phyloP scores from a whole-genome alignment of 2,888 invertebrate species.

The Drosophila monieri region DNA sequence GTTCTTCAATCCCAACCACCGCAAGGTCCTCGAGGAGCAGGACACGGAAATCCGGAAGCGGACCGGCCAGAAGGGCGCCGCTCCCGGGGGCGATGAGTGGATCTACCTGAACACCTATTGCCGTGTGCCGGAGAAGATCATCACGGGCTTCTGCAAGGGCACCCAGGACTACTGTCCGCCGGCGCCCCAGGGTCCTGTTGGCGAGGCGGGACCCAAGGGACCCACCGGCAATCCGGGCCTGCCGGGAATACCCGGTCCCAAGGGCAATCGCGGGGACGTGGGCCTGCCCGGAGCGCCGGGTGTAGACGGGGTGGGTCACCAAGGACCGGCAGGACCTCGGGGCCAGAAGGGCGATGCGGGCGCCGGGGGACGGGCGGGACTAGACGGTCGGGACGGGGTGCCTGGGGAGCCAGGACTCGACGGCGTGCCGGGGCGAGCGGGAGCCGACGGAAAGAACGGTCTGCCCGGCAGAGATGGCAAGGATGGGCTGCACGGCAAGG shows the following conservation, averaged over 20 bases:
- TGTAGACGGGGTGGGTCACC: conserved; percentile 84
- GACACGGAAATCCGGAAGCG: conserved; percentile 87
- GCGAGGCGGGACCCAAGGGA: conserved; percentile 88
- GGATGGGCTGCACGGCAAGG: conserved; percentile 86
- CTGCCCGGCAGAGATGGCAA: conserved; percentile 86
- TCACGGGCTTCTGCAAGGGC: conserved; percentile 93
- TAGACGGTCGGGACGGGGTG: conserved; percentile 94
- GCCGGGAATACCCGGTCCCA: conserved; percentile 88
- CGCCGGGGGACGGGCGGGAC: conserved; percentile 88
- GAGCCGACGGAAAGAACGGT: conserved; percentile 92
- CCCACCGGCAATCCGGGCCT: conserved; percentile 83
- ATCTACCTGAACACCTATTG: conserved; percentile 95
- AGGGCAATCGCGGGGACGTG: conserved; percentile 89
- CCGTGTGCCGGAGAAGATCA: conserved; percentile 92
- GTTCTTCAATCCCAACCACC: conserved; percentile 89
- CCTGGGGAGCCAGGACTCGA: conserved; percentile 94
- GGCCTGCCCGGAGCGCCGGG: conserved; percentile 88
- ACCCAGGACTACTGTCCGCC: conserved; percentile 92
- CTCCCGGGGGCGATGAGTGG: conserved; percentile 91
- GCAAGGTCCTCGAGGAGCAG: conserved; percentile 87
- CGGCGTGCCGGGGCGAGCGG: conserved; percentile 93
- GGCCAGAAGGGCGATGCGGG: conserved; percentile 85
- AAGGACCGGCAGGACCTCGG: conserved; percentile 79
- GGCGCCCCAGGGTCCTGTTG: conserved; percentile 87
- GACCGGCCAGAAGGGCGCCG: conserved; percentile 87